phyloP scores from a whole-genome alignment of 2,113 vertebrate genomes.

The Scopus umbretta region DNA sequence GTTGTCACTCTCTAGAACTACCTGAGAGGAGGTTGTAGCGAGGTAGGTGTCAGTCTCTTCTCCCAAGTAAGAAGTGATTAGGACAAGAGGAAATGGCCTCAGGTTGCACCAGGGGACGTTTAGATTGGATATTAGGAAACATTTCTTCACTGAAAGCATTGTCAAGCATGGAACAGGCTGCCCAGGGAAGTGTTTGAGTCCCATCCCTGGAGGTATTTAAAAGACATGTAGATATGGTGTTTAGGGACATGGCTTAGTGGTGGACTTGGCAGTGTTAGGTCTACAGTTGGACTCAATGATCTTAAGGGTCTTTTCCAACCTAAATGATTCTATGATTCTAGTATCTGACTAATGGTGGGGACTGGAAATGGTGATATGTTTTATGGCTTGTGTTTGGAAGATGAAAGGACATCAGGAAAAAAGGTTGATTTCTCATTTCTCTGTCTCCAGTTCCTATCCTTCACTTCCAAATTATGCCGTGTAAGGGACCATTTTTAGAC shows the following conservation, averaged over 20 bases:
- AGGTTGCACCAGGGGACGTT: not conserved
- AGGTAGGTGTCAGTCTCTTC: not conserved
- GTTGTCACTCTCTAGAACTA: not conserved
- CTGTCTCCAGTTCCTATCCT: not conserved
- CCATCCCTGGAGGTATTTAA: not conserved
- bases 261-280: not conserved
- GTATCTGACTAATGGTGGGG: not conserved
- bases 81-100: fast-evolving
- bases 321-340: not conserved
- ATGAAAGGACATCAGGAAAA: not conserved
- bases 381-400: not conserved
- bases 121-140: not conserved
- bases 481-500: conserved; percentile 1
- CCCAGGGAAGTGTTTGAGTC: not conserved
- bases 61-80: not conserved
- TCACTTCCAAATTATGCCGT: not conserved
- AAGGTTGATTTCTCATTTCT: not conserved
- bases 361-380: not conserved
- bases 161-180: not conserved
- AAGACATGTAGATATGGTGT: fast-evolving
- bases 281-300: not conserved
- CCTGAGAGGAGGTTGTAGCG: not conserved
- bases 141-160: not conserved
- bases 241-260: not conserved
- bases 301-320: not conserved